Conservation (phyloP, 2,888 invertebrate genomes). For the Chorisops tibialis region DNA sequence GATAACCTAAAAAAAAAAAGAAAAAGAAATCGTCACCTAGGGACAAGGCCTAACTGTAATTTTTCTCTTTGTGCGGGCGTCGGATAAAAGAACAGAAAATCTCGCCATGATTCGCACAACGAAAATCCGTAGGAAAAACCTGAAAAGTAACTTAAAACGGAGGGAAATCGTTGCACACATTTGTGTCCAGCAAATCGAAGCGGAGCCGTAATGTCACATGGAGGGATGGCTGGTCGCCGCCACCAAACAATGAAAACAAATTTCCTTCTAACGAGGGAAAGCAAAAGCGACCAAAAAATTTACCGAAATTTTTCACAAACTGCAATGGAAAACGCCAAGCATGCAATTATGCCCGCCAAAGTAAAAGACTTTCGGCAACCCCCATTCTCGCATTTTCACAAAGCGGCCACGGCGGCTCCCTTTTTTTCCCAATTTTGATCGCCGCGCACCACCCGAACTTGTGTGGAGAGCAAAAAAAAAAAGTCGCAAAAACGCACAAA, state of each 20-base stretch:
- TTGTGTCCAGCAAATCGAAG: too few relatives aligned
- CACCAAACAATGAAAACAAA: slow-evolving; percentile 22
- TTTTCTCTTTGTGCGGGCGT: not conserved
- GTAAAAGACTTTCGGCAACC: not conserved
- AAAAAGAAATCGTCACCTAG: not conserved
- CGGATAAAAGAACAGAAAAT: too few relatives aligned
- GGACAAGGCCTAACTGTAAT: slow-evolving; percentile 8
- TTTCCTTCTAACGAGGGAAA: slow-evolving; percentile 7
- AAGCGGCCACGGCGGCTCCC: slow-evolving; percentile 9
- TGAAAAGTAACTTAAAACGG: too few relatives aligned
- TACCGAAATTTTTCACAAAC: too few relatives aligned
- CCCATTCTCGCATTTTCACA: not conserved
- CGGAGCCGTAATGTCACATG: slow-evolving; percentile 12
- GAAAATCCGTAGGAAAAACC: too few relatives aligned
- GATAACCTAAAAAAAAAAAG: not conserved
- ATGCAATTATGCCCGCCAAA: not conserved
- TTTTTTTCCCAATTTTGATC: slow-evolving; percentile 6
- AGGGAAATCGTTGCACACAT: too few relatives aligned
- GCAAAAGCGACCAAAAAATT: not conserved
- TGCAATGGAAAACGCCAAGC: not conserved
- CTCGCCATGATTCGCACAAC: too few relatives aligned
- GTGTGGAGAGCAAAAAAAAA: not conserved
- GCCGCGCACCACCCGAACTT: not conserved
- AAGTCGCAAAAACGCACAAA: slow-evolving; percentile 25
- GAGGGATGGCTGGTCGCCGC: too few relatives aligned